These are phyloP conservation scores for Bactericera cockerelli DNA, from an alignment of 1,140 invertebrate species.

Conservation along the genomic window DNA sequence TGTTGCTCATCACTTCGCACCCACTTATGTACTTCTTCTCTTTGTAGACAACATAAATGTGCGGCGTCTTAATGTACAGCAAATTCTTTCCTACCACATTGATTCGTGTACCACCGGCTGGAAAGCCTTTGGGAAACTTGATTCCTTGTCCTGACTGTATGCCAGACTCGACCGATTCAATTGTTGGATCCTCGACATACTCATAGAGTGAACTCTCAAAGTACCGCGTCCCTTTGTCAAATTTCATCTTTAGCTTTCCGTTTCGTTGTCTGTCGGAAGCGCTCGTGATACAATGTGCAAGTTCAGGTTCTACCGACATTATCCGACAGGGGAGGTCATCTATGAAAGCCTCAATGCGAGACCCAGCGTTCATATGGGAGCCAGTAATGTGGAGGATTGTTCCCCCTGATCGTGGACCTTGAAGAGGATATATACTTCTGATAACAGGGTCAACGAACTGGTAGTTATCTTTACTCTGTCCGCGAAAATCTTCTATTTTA, in stretches of 20 bases:
- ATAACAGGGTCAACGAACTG: slow-evolving; percentile 78
- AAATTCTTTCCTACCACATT: slow-evolving; percentile 77
- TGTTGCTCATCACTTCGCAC: slow-evolving; percentile 58
- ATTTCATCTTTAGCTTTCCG: slow-evolving; percentile 64
- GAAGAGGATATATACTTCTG: slow-evolving; percentile 62
- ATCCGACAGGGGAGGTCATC: slow-evolving; percentile 75
- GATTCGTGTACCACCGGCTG: slow-evolving; percentile 81
- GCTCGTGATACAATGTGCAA: slow-evolving; percentile 72
- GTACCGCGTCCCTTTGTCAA: slow-evolving; percentile 66
- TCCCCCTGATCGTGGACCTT: slow-evolving; percentile 85
- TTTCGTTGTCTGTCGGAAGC: slow-evolving; percentile 43
- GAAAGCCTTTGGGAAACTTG: slow-evolving; percentile 71
- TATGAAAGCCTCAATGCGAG: slow-evolving; percentile 75
- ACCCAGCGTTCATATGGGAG: slow-evolving; percentile 86
- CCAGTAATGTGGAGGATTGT: slow-evolving; percentile 79
- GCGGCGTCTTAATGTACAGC: slow-evolving; percentile 71
- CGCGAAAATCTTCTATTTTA: slow-evolving; percentile 74
- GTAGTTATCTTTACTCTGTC: slow-evolving; percentile 66
- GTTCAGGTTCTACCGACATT: slow-evolving; percentile 36
- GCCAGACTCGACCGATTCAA: slow-evolving; percentile 65
- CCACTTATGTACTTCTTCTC: slow-evolving; percentile 54
- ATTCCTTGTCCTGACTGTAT: slow-evolving; percentile 36
- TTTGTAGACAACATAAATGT: slow-evolving; percentile 81
- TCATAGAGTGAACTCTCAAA: slow-evolving; percentile 65
- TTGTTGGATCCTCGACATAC: slow-evolving; percentile 81